Base-by-base conservation (phyloP, 2,113 vertebrate genomes). In the Crotalus viridis region DNA sequence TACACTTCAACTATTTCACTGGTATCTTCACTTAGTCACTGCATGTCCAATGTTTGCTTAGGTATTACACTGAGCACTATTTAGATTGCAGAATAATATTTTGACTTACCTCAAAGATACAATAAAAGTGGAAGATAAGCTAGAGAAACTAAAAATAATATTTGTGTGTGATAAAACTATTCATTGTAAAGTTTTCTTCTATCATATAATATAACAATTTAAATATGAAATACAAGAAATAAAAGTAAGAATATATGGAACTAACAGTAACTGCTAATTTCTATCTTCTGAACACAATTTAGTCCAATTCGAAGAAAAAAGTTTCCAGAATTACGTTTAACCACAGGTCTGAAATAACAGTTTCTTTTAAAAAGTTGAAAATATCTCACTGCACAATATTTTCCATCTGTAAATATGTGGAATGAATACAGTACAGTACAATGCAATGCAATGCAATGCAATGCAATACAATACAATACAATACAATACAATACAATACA, bases 221-320 rank as follows among this genome's bases (percentile, higher is more conserved):
- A 88, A 92, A 93, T 91, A 93, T 0, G 2, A 92, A 96, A 92
- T 28, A 4, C 54, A 91, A 94, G 74, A 91, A 64, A 91, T 52
- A 54, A 33, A 94, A 93, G 22, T 15, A 55, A 39, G 87, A 57
- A 94, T 93, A 54, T 85, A 86, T 39, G 92, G 91, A n/a, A 59
- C 89, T 93, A 54, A 56, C 85, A 87, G 55, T 92, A 91, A 48
- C 90, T 2, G 0, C 39, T 28, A 24, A 17, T 57, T 24, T 87
- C 12, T 93, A n/a, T 22, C 90, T 24, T 2, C 88, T 95, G 95
- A 95, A 96, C 93, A 52, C 95, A 89, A 93, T 94, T 95, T 96
- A 95, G 96, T 69, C 94, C 91, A 95, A 48, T 94, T 95, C 93
- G 96, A 87, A 93, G 94, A 95, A 93, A 96, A 94, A 64, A 86